Conservation (phyloP, 2,888 invertebrate genomes). For the Ormyrus thymus region DNA sequence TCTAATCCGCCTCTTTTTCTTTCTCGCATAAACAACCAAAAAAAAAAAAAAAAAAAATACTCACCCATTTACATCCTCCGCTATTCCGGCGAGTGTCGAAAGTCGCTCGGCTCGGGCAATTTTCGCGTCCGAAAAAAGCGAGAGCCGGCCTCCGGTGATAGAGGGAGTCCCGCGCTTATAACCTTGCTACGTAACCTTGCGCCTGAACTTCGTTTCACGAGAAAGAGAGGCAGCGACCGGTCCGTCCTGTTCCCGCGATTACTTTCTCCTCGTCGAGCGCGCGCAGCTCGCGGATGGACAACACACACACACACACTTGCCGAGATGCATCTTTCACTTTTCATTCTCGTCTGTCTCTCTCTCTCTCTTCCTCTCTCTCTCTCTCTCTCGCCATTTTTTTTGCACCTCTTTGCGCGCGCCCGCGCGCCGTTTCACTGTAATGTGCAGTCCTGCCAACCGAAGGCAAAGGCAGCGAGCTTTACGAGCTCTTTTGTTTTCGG, state of each 20-base stretch:
- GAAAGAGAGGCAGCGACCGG: conserved; percentile 38
- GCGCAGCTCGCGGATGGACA: background rate
- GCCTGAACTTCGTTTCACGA: conserved; percentile 65
- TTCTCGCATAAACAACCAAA: background rate
- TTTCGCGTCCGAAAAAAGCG: background rate
- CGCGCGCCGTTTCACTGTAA: background rate
- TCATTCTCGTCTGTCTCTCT: conserved; percentile 14
- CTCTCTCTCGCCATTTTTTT: background rate
- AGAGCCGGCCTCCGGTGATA: background rate
- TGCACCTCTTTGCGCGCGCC: background rate
- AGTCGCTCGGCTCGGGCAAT: background rate
- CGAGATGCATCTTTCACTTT: conserved; percentile 50
- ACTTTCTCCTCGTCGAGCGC: conserved; percentile 69
- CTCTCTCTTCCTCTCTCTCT: background rate
- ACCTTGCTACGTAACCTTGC: conserved; percentile 73
- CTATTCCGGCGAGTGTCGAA: background rate
- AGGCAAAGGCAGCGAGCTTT: too few species aligned
- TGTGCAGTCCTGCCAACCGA: background rate
- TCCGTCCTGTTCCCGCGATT: conserved; percentile 66
- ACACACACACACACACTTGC: background rate
- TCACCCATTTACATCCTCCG: background rate
- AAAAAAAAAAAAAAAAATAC: background rate
- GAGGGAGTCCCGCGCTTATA: conserved; percentile 24
- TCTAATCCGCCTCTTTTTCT: background rate
- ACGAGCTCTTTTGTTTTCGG: too few species aligned